Evolutionary conservation across 1,140 invertebrate genomes (phyloP).

Genomic region (Leptinotarsa texana): DNA sequence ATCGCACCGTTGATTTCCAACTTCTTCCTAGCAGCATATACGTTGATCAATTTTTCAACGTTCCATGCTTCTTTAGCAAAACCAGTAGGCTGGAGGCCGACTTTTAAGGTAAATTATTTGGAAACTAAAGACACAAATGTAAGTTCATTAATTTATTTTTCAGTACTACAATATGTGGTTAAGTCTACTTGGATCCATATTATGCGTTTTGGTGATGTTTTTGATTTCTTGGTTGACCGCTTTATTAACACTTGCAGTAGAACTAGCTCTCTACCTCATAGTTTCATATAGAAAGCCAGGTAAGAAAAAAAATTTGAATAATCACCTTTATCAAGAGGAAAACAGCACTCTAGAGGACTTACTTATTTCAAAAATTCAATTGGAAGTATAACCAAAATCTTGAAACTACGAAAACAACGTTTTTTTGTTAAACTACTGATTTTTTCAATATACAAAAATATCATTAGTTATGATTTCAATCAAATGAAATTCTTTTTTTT

Average conservation of each 20-base stretch:
- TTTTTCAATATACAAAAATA: no score
- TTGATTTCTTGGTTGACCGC: constrained; percentile 93
- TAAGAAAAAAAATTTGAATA: constrained; percentile 45
- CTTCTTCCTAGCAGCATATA: constrained; percentile 96
- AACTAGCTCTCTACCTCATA: constrained; percentile 84
- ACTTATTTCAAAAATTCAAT: neutral
- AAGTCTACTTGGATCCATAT: constrained; percentile 81
- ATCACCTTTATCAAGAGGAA: no score
- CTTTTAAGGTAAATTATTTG: constrained; percentile 70
- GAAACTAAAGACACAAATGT: constrained; percentile 15
- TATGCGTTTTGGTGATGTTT: constrained; percentile 95
- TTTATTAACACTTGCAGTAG: constrained; percentile 81
- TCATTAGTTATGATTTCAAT: no score
- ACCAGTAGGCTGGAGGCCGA: constrained; percentile 85
- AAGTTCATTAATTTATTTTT: constrained; percentile 51
- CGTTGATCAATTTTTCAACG: constrained; percentile 95
- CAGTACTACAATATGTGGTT: constrained; percentile 97
- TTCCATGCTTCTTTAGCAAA: constrained; percentile 92
- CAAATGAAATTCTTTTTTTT: no score
- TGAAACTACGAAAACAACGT: no score
- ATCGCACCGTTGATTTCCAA: constrained; percentile 98
- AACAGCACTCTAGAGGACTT: neutral
- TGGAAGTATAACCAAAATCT: no score
- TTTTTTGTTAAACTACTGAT: no score
- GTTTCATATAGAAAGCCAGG: constrained; percentile 81